Evolutionary conservation across 2,888 invertebrate genomes (phyloP).

Genomic region (Trissonchulus sp.): DNA sequence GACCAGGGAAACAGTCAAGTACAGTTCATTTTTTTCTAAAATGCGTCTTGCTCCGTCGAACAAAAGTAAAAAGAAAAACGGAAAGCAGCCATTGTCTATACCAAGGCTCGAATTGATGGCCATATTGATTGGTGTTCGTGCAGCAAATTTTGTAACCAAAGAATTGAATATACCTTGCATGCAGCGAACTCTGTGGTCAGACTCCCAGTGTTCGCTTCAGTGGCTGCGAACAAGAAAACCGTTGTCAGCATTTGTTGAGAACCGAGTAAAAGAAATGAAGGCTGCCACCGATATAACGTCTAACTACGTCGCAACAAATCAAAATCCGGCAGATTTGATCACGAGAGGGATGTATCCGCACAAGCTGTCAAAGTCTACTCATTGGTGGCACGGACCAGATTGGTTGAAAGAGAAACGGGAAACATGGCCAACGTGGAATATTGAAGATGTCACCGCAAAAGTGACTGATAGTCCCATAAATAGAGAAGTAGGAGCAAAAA

Average conservation of each 20-base stretch:
- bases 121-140: too few relatives aligned
- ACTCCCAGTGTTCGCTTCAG: slow-evolving; percentile 35
- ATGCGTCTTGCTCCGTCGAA: slow-evolving; percentile 39
- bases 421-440: neutral
- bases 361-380: slow-evolving; percentile 26
- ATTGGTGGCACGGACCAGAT: slow-evolving; percentile 42
- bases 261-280: slow-evolving; percentile 40
- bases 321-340: too few relatives aligned
- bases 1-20: neutral
- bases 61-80: too few relatives aligned
- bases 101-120: too few relatives aligned
- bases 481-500: too few relatives aligned
- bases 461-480: too few relatives aligned
- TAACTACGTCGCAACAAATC: slow-evolving; percentile 38
- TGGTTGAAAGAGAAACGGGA: slow-evolving; percentile 31
- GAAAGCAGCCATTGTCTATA: too few relatives aligned
- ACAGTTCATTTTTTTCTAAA: slow-evolving; percentile 32
- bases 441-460: too few relatives aligned
- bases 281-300: slow-evolving; percentile 34
- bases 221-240: slow-evolving; percentile 34
- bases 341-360: slow-evolving; percentile 40
- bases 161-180: too few relatives aligned
- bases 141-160: too few relatives aligned
- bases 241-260: slow-evolving; percentile 36
- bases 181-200: slow-evolving; percentile 35